Evolutionary conservation across 2,888 invertebrate species (phyloP).

Genomic region (Beris chalybata): DNA sequence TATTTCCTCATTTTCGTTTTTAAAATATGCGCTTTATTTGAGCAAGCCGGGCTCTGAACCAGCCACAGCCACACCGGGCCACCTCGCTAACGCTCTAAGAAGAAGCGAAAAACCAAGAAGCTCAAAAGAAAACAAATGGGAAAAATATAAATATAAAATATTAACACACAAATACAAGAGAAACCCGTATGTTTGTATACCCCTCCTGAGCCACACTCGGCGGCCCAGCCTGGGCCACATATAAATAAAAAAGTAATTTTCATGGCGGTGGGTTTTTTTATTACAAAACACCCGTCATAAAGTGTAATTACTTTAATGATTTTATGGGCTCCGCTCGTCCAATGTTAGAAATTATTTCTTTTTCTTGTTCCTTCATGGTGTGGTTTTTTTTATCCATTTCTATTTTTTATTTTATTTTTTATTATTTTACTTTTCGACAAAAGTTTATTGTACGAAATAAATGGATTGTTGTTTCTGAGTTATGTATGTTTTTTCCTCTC

Average conservation of each 20-base stretch:
- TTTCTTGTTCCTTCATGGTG: constrained; percentile 33
- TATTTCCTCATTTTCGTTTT: constrained; percentile 32
- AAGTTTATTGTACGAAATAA: constrained; percentile 41
- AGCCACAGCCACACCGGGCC: constrained; percentile 8
- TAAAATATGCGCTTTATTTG: constrained; percentile 30
- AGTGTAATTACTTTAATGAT: constrained; percentile 46
- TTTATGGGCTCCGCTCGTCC: constrained; percentile 43
- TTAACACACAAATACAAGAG: constrained; percentile 24
- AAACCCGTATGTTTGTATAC: not conserved
- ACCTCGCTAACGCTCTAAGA: not conserved
- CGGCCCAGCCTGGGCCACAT: constrained; percentile 20
- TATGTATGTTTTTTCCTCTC: not conserved
- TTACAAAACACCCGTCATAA: constrained; percentile 43
- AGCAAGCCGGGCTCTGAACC: constrained; percentile 11
- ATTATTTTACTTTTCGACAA: constrained; percentile 40
- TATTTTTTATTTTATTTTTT: constrained; percentile 38
- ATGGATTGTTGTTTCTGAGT: constrained; percentile 27
- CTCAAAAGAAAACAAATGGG: constrained; percentile 28
- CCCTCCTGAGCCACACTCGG: constrained; percentile 1
- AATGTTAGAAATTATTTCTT: constrained; percentile 37
- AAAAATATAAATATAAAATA: constrained; percentile 32
- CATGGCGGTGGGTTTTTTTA: constrained; percentile 40
- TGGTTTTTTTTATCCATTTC: constrained; percentile 34
- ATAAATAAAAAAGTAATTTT: constrained; percentile 38
- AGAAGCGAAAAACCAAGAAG: constrained; percentile 10